Percentiles rank a stretch among this genome's conserved stretches.
Conservation (phyloP, 2,797 vertebrate genomes). For the Valencia hispanica region DNA sequence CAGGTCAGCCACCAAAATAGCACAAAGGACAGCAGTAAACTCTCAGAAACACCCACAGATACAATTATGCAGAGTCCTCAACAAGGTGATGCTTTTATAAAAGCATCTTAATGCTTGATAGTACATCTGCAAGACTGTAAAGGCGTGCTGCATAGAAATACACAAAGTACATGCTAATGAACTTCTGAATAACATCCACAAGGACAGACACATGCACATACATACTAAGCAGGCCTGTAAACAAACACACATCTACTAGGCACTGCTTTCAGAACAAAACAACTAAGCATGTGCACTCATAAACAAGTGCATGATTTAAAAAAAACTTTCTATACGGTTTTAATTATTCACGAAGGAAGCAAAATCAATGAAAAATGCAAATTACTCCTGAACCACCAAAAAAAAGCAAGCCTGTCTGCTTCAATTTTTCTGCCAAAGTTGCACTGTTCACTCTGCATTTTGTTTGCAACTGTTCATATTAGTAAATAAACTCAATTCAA, state of each 20-base stretch:
- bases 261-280: conserved; percentile 7
- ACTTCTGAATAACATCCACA: conserved; percentile 24
- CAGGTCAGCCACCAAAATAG: conserved; percentile 36
- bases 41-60: conserved; percentile 31
- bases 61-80: conserved; percentile 34
- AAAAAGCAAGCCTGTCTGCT: conserved; percentile 56
- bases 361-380: conserved; percentile 77
- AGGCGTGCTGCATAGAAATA: conserved; percentile 26
- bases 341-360: conserved; percentile 77
- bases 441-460: conserved; percentile 6
- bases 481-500: background rate
- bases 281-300: conserved; percentile 35
- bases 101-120: conserved; percentile 6
- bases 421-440: conserved; percentile 51
- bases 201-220: conserved; percentile 25
- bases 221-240: conserved; percentile 17
- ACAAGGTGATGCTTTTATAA: conserved; percentile 34
- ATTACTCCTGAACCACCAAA: conserved; percentile 50
- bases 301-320: conserved; percentile 28
- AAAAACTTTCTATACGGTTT: conserved; percentile 40
- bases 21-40: conserved; percentile 33
- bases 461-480: background rate
- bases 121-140: background rate
- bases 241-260: conserved; percentile 22
- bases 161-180: conserved; percentile 34